Conservation (phyloP, 2,888 invertebrate genomes). For the Heteromurus nitidus region DNA sequence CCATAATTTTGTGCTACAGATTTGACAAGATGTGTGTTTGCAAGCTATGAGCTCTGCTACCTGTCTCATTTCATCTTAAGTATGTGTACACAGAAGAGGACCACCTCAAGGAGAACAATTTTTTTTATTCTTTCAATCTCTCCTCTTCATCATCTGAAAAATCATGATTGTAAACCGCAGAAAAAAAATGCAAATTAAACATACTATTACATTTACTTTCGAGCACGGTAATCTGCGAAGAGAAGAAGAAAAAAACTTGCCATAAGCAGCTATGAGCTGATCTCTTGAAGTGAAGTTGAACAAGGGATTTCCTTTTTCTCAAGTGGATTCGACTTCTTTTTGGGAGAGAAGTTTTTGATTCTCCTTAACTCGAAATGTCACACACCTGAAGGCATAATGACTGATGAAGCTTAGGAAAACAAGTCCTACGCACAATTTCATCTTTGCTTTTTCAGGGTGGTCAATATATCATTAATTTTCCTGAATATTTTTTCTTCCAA, state of each 20-base stretch:
- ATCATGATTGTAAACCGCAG: slow-evolving; percentile 40
- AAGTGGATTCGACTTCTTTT: too few relatives aligned
- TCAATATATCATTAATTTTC: slow-evolving; percentile 37
- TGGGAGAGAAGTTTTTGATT: too few relatives aligned
- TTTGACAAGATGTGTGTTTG: slow-evolving; percentile 50
- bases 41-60: too few relatives aligned
- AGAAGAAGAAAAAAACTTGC: too few relatives aligned
- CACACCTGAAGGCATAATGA: slow-evolving; percentile 48
- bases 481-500: background rate
- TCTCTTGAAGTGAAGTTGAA: too few relatives aligned
- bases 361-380: slow-evolving; percentile 24
- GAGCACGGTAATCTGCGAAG: too few relatives aligned
- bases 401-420: background rate
- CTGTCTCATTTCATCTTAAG: slow-evolving; percentile 52
- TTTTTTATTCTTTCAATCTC: slow-evolving; percentile 7
- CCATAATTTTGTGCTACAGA: slow-evolving; percentile 33
- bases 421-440: slow-evolving; percentile 32
- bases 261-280: too few relatives aligned
- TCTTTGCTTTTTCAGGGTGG: slow-evolving; percentile 54
- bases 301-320: too few relatives aligned
- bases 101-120: slow-evolving; percentile 45
- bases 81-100: slow-evolving; percentile 22
- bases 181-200: slow-evolving; percentile 51
- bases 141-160: slow-evolving; percentile 11
- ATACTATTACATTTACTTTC: too few relatives aligned